Base-by-base conservation (phyloP, 2,113 vertebrate species). In the Chaetorhynchus papuensis region DNA sequence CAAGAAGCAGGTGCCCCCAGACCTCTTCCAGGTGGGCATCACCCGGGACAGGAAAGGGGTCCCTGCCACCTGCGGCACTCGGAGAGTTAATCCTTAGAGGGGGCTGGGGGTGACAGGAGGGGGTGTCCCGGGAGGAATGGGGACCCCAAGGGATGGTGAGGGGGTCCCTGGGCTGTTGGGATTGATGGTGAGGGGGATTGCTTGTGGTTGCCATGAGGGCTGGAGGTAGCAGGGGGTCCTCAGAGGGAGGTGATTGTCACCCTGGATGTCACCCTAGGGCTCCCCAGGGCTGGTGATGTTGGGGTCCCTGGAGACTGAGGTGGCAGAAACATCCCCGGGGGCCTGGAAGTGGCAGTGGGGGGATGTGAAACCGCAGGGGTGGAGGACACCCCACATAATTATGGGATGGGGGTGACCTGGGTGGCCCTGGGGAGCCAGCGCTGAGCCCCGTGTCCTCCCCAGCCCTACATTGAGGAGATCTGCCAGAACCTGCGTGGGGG, bases 391-490 rank as follows among this genome's bases (percentile, higher is more conserved):
- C 39, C 53, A 26, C 0, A 0, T 23, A 19, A 18, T 2, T n/a
- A 8, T 14, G 33, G 63, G 41, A 33, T 23, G 7, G 6, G 2
- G 60, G 56, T 77, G 81, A 37, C 19, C 28, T 47, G 52, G 53
- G 41, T 50, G 82, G n/a, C 65, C 21, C 16, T 22, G 42, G 61
- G 41, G 33, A 50, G 33, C 35, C 37, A 82, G 66, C 15, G 0
- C 12, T 98, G 84, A 95, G 54, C 85, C 53, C 39, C 13, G 12
- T 94, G 92, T 92, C 49, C 52, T 54, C 61, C 39, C 13, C 74
- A 98, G 98, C 98, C 98, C 6, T 98, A 98, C 93, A 98, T 98
- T 4, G 98, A 98, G 75, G 98, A 98, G 94, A 98, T 98, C 60
- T 98, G 98, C 89, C 98, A 98, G 91, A 98, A 98, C 91, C 96